These are phyloP conservation scores for Gymnobelideus leadbeateri DNA, from an alignment of 2,113 vertebrate genomes.

Conservation along the genomic window DNA sequence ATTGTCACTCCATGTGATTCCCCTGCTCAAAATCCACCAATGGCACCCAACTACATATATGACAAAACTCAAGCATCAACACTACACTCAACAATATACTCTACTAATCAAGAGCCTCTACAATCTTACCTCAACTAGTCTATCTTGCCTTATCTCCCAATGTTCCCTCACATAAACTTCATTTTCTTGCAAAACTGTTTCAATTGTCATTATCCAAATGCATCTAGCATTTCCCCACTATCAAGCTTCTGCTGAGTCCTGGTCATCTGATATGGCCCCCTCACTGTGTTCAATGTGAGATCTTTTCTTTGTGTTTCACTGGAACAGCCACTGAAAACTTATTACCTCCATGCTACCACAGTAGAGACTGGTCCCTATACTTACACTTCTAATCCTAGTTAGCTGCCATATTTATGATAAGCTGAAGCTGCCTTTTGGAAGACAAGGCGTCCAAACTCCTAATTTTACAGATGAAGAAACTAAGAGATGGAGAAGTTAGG, in stretches of 20 bases:
- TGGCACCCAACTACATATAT: neutral
- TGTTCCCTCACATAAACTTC: constrained; percentile 9
- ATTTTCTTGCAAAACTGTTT: neutral
- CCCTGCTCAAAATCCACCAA: constrained; percentile 24
- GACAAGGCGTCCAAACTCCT: neutral
- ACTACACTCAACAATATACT: neutral
- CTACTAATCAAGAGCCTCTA: constrained; percentile 16
- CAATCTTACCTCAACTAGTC: neutral
- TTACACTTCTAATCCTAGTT: neutral
- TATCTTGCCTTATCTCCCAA: neutral
- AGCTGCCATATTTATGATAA: neutral
- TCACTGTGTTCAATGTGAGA: neutral
- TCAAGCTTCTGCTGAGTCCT: neutral
- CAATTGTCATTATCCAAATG: neutral
- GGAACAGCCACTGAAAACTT: neutral
- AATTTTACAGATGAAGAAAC: neutral
- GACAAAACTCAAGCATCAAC: constrained; percentile 4
- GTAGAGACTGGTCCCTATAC: neutral
- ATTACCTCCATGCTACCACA: neutral
- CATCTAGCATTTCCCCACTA: neutral
- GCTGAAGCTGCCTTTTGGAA: neutral
- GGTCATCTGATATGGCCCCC: neutral
- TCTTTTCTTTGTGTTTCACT: neutral
- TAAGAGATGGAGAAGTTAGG: neutral
- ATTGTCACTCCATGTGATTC: neutral